Base-by-base conservation (phyloP, 2,888 invertebrate genomes). In the Ectobius pallidus region DNA sequence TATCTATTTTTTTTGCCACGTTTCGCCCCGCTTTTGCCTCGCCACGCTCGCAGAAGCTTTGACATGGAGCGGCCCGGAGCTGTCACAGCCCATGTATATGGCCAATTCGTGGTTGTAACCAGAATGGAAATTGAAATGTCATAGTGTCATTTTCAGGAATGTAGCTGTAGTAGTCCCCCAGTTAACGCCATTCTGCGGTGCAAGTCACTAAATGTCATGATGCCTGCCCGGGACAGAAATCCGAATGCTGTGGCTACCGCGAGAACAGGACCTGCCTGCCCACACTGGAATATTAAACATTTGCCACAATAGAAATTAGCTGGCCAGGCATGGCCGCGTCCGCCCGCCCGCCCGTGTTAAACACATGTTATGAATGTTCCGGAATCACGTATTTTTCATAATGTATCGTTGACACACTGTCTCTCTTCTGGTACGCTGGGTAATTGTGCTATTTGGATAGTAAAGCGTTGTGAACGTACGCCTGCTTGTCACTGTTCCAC, bases 91-190 rank as follows among this genome's bases (percentile, higher is more conserved):
- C 70, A 44, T 71, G 71, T 69, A 67, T 63, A 65, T 61, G 73
- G 68, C 67, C 67, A 71, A 75, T 73, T 65, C 73, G 65, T 44
- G 68, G 46, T 55, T 52, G 63, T 67, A 67, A 71, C 73, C 70
- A 73, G 63, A 74, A 74, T 75, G 71, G 74, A 74, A 75, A 75
- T 75, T 75, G 75, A 75, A 75, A 75, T 75, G 75, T 75, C 75
- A 75, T 71, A 73, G 75, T 75, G 75, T 75, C 75, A 75, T 74
- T 75, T 74, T 75, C 75, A 75, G 75, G 71, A 72, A 72, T 68
- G 58, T 46, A 49, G 65, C 65, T 42, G n/a, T n/a, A 65, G 65
- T 65, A 30, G 27, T 44, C 70, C 32, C 62, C 61, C 32, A 70
- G 73, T 73, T 73, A 69, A 46, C 73, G 69, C 69, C 70, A 70